These are phyloP conservation scores for Diploptera punctata DNA, from an alignment of 2,888 invertebrate genomes.

Conservation along the genomic window DNA sequence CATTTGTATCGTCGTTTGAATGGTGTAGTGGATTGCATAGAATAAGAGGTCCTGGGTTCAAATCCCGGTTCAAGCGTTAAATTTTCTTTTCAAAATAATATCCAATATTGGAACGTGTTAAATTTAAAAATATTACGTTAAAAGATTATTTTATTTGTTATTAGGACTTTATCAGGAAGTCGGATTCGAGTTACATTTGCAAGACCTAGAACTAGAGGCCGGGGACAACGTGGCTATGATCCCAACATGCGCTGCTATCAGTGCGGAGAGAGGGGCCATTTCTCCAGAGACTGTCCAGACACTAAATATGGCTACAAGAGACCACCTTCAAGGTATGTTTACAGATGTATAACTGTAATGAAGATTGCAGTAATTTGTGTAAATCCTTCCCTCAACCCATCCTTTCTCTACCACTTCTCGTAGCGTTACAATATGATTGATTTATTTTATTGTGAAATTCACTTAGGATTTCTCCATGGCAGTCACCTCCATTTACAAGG, in stretches of 20 bases:
- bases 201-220: constrained; percentile 58
- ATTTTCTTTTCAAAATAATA: too few species aligned
- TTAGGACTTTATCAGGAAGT: constrained; percentile 60
- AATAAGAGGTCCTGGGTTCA: too few species aligned
- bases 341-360: background rate
- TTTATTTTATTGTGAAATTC: constrained; percentile 7
- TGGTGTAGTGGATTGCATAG: too few species aligned
- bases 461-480: background rate
- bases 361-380: background rate
- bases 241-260: constrained; percentile 64
- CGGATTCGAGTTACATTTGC: constrained; percentile 62
- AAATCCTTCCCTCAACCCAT: background rate
- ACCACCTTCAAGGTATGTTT: constrained; percentile 45
- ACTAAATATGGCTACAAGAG: constrained; percentile 48
- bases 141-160: too few species aligned
- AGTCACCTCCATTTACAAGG: constrained; percentile 2
- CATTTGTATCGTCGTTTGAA: too few species aligned
- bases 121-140: too few species aligned
- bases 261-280: constrained; percentile 64
- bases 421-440: background rate
- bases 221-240: constrained; percentile 59
- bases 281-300: constrained; percentile 63
- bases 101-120: too few species aligned
- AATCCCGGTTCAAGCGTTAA: too few species aligned
- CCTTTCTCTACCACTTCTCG: background rate